phyloP scores from a whole-genome alignment of 37 sponge, comb jelly and placozoan species.

The Chondrilla cf. caribensis region DNA sequence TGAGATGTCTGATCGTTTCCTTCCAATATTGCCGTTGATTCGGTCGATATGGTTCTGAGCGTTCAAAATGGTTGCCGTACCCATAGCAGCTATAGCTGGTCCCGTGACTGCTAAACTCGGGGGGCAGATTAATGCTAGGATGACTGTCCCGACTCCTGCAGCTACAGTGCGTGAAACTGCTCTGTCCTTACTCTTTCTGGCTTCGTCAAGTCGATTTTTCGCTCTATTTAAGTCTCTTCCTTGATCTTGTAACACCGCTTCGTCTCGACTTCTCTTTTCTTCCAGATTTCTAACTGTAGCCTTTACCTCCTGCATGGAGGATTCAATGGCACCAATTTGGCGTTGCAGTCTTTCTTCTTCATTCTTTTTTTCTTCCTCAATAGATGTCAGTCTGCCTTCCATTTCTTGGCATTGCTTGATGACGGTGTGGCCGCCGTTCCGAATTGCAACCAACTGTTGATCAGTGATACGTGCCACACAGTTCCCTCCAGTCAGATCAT shows the following conservation, averaged over 20 bases:
- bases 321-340: background rate
- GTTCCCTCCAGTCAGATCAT: too few relatives aligned
- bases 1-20: too few relatives aligned
- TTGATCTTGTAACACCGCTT: background rate
- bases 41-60: background rate
- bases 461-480: too few relatives aligned
- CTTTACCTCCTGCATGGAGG: background rate
- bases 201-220: conserved; percentile 2
- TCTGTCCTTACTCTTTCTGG: background rate
- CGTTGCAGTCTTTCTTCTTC: background rate
- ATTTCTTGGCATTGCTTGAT: too few relatives aligned
- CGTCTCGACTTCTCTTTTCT: background rate
- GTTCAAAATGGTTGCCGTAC: conserved; percentile 3
- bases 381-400: too few relatives aligned
- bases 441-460: too few relatives aligned
- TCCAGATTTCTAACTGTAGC: background rate
- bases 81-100: conserved; percentile 9
- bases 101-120: background rate
- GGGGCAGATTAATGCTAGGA: background rate
- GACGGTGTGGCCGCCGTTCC: too few relatives aligned
- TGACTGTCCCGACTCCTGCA: background rate
- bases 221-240: background rate
- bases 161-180: background rate
- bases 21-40: too few relatives aligned
- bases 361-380: too few relatives aligned